Conservation (phyloP, 2,797 vertebrate genomes). For the Paramormyrops hopkinsi region DNA sequence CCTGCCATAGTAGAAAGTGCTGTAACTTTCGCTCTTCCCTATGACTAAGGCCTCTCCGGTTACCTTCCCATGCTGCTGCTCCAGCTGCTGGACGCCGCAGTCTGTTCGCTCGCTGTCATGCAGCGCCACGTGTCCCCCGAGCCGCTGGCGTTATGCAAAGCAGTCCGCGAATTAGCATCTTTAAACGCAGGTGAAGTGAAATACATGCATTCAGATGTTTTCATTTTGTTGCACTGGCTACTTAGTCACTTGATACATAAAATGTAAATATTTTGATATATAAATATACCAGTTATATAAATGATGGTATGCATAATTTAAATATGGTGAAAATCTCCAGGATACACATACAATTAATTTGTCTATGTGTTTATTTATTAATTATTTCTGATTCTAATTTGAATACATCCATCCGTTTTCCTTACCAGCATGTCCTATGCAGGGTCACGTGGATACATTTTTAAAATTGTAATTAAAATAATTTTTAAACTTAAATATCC, state of each 20-base stretch:
- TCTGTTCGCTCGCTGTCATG: not conserved
- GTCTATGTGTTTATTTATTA: not conserved
- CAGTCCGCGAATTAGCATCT: not conserved
- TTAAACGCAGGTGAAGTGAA: not conserved
- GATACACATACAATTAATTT: not conserved
- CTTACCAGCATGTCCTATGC: not conserved
- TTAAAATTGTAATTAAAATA: not conserved
- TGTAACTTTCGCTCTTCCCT: not conserved
- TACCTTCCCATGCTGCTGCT: not conserved
- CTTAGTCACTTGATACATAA: not conserved
- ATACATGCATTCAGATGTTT: not conserved
- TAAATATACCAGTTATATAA: not conserved
- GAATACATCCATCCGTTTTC: not conserved
- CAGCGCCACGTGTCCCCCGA: not conserved
- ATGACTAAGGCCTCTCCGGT: not conserved
- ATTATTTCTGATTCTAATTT: not conserved
- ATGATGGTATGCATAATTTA: not conserved
- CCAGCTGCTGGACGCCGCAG: not conserved
- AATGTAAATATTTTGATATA: not conserved
- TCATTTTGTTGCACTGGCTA: not conserved
- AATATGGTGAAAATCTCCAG: not conserved
- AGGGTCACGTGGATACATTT: not conserved
- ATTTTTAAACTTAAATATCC: not conserved
- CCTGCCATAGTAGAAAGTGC: constrained; percentile 27
- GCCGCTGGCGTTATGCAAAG: not conserved